phyloP scores from a whole-genome alignment of 2,113 vertebrate species.

The Sinocyclocheilus maitianheensis region DNA sequence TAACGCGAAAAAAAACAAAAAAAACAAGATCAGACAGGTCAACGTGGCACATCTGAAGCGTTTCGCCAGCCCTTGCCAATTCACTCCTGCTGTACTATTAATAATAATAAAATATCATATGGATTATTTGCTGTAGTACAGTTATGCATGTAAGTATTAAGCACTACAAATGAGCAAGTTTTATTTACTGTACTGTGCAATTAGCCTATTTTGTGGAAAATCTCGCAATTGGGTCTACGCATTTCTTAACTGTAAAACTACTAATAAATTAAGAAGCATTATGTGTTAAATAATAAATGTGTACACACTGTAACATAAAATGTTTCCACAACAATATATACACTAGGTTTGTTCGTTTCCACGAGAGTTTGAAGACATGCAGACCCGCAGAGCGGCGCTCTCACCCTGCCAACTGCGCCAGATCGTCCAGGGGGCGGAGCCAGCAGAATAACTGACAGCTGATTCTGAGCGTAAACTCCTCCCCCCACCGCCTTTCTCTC shows the following conservation, averaged over 20 bases:
- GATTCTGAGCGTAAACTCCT: slow-evolving; percentile 49
- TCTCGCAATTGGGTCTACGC: neutral
- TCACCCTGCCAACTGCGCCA: slow-evolving; percentile 54
- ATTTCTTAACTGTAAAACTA: neutral
- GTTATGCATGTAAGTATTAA: neutral
- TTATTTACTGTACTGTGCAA: neutral
- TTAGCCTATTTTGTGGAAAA: neutral
- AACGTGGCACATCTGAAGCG: neutral
- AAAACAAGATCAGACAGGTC: neutral
- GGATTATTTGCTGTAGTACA: neutral
- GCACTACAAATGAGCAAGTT: neutral
- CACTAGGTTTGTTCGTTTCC: neutral
- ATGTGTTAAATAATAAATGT: neutral
- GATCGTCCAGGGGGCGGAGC: slow-evolving; percentile 50
- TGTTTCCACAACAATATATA: neutral
- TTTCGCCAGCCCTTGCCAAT: neutral
- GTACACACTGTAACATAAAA: neutral
- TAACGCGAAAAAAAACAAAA: neutral
- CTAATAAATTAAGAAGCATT: neutral
- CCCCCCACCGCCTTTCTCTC: slow-evolving; percentile 55
- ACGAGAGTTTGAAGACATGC: neutral
- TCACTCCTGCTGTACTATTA: neutral
- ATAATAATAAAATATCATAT: too few relatives aligned
- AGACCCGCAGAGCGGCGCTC: slow-evolving; percentile 75
- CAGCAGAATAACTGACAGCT: slow-evolving; percentile 62